Conservation (phyloP, 2,113 vertebrate genomes). For the Stomatorhinus ivindoensis region DNA sequence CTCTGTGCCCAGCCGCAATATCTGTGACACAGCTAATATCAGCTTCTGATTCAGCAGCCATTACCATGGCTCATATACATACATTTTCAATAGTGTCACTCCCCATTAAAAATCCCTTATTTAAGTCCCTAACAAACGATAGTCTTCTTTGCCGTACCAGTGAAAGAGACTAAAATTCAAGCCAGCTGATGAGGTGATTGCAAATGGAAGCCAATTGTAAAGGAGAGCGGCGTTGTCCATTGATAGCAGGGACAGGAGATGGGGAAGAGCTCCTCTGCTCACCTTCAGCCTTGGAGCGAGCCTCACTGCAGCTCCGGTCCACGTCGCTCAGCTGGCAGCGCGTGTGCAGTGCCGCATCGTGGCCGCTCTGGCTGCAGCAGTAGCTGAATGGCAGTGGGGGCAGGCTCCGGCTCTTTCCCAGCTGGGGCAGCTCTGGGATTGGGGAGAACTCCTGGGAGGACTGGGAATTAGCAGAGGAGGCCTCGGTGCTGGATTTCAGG, state of each 20-base stretch:
- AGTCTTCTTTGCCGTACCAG: not conserved
- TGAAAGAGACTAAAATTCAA: not conserved
- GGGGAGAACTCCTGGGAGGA: constrained; percentile 58
- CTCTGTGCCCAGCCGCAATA: not conserved
- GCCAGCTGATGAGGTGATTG: not conserved
- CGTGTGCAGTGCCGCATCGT: constrained; percentile 22
- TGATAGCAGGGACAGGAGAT: not conserved
- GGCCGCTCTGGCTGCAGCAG: constrained; percentile 49
- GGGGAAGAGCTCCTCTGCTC: not conserved
- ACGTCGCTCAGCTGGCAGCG: constrained; percentile 23
- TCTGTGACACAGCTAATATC: not conserved
- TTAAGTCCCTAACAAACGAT: not conserved
- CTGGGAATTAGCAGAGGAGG: constrained; percentile 51
- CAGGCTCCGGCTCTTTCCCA: constrained; percentile 59
- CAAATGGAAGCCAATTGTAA: not conserved
- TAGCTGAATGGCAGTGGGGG: constrained; percentile 56
- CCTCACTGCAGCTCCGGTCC: not conserved
- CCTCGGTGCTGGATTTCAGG: constrained; percentile 56
- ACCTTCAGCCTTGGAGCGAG: constrained; percentile 32
- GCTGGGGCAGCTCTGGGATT: constrained; percentile 48
- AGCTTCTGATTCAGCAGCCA: not conserved
- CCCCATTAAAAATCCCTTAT: not conserved
- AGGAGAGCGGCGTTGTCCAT: not conserved
- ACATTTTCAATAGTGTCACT: not conserved
- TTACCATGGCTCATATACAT: not conserved